Evolutionary conservation across 2,888 invertebrate genomes (phyloP), one percentile per base, ranked within the genome.

Genomic region (Zaprionus lineosus): DNA sequence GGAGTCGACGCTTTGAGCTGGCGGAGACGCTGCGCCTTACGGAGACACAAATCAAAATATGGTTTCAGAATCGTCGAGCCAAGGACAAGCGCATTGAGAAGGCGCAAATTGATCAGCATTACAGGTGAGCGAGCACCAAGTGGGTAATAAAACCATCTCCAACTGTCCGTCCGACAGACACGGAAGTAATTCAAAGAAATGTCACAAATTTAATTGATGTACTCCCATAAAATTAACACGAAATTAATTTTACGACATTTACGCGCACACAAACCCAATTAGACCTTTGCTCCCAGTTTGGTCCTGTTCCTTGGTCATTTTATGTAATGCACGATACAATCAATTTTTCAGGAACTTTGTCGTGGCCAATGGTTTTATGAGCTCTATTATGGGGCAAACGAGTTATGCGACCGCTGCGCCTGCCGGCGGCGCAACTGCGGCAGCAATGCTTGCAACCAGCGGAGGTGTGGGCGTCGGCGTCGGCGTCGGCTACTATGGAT

Each of bases 31-130:
- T 96, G 33, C 89, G 91, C 39, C 90, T 94, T 14, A 94, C 94
- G 0, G 96, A 96, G 88, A 96, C 95, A 0, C 93, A 96, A 90
- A 95, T 96, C 74, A 96, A 96, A 90, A 96, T 96, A 58, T 95
- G 94, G 94, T 98, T 98, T 90, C 98, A 98, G 91, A 98, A 98
- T 90, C 92, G 98, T 66, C 92, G 98, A 74, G 98, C 98, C 15
- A 98, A 98, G 90, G 98, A 98, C 89, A 98, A 98, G 91, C 92
- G 98, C 66, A 97, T 98, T 71, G 98, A 98, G 88, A 98, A 98
- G 87, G 98, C 98, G 0, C 97, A 97, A 77, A 92, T 97, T 64
- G 98, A 98, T 91, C 97, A 97, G 87, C 97, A 97, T 84, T 96
- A 97, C 89, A 94, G 97, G 97, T 97, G 91, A 43, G 60, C 31